These are phyloP conservation scores for Magallana nippona DNA, from an alignment of 2,888 invertebrate species.

Conservation along the genomic window DNA sequence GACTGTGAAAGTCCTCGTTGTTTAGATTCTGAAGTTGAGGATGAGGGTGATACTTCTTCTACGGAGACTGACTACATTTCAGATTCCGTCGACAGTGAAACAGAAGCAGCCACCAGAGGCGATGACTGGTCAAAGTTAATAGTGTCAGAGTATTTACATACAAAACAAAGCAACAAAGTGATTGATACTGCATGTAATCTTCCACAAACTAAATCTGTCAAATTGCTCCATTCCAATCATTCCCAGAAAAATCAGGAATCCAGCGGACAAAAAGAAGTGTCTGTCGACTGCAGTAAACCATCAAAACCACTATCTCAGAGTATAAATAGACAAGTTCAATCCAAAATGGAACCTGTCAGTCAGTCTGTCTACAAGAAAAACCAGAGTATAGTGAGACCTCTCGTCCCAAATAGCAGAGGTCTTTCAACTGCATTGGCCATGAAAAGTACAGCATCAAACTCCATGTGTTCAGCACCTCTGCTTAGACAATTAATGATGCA, in stretches of 20 bases:
- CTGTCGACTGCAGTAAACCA: too few relatives aligned
- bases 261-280: neutral
- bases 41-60: constrained; percentile 7
- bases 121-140: constrained; percentile 25
- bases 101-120: neutral
- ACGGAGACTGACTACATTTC: constrained; percentile 34
- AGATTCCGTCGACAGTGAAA: constrained; percentile 26
- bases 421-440: neutral
- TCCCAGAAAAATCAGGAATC: neutral
- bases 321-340: neutral
- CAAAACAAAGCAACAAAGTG: neutral
- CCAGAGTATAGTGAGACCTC: constrained; percentile 9
- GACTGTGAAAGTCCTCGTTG: too few relatives aligned
- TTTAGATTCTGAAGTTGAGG: neutral
- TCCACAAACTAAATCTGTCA: neutral
- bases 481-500: neutral
- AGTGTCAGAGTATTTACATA: constrained; percentile 22
- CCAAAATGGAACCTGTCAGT: neutral
- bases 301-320: too few relatives aligned
- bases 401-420: neutral
- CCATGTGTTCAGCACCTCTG: neutral
- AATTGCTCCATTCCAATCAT: neutral
- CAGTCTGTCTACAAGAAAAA: neutral
- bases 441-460: neutral
- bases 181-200: neutral